Conservation (phyloP, 2,888 invertebrate genomes). For the Dorcus parallelipipedus region DNA sequence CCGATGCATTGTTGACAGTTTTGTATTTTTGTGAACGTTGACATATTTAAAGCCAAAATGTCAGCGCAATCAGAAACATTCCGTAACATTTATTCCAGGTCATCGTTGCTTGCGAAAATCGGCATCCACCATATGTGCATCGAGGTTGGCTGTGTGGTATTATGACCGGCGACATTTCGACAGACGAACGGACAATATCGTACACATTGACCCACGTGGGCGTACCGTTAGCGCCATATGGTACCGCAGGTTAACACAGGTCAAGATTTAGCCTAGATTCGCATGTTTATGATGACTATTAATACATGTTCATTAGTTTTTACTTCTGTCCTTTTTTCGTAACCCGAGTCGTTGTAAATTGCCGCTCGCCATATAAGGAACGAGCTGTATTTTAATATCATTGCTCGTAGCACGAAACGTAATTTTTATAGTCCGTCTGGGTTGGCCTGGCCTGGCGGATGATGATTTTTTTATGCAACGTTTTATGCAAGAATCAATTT, state of each 20-base stretch:
- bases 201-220: conserved; percentile 13
- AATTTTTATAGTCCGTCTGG: not conserved
- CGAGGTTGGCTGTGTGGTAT: too few species aligned
- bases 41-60: too few species aligned
- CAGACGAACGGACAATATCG: not conserved
- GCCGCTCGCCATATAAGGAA: not conserved
- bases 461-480: too few species aligned
- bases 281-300: conserved; percentile 20
- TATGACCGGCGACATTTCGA: too few species aligned
- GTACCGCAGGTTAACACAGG: conserved; percentile 23
- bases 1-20: too few species aligned
- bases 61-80: too few species aligned
- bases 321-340: not conserved
- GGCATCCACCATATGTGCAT: too few species aligned
- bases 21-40: too few species aligned
- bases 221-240: conserved; percentile 22
- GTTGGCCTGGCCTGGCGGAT: too few species aligned
- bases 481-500: too few species aligned
- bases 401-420: not conserved
- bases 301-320: conserved; percentile 10
- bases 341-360: not conserved
- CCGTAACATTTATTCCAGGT: too few species aligned
- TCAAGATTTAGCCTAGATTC: conserved; percentile 28
- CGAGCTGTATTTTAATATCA: not conserved
- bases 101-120: too few species aligned